Base-by-base conservation (phyloP, 30 jellyfish, hydroid and myxozoan species). In the Catostylus mosaicus region DNA sequence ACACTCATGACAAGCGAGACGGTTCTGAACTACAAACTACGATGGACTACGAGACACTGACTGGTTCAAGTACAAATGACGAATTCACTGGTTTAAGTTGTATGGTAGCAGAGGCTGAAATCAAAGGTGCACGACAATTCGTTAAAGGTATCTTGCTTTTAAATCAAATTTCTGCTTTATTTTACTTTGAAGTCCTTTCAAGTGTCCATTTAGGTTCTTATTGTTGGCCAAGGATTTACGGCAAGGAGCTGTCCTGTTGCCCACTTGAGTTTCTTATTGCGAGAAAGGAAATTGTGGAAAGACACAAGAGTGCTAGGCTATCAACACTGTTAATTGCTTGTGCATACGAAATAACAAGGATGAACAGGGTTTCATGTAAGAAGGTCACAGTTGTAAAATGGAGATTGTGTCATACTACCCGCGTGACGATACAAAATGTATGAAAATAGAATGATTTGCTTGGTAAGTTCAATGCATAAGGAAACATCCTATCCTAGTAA, bases 21-120 rank as follows among this genome's bases (percentile, higher is more conserved):
- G 64, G 63, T n/a, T 61, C 51, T 0, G 69, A 69, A n/a, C 67
- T 73, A 19, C 78, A 62, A 12, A 9, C 78, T 30, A 72, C 70
- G 31, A 71, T 59, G 38, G 90, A 57, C 56, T 56, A 73, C 36
- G 84, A 63, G 34, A 34, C 88, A 38, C 54, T 80, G 30, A n/a
- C 88, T n/a, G 78, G 80, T 31, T 75, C 82, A 61, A 75, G 83
- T 26, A 37, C 73, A 45, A 38, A 26, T 71, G 79, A 72, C 30
- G 87, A 60, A 22, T 84, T 75, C 75, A 80, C 88, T 63, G 95
- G 92, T 24, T 75, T 87, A 33, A 93, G 98, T 76, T 93, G 98
- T 62, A 93, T 93, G 98, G 97, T 93, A 7, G 98, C 98, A 10
- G 98, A 93, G 80, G 98, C 98, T 4, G 98, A 93, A 78, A 75